Evolutionary conservation across 2,888 invertebrate species (phyloP).

Genomic region (Aporophyla nigra): DNA sequence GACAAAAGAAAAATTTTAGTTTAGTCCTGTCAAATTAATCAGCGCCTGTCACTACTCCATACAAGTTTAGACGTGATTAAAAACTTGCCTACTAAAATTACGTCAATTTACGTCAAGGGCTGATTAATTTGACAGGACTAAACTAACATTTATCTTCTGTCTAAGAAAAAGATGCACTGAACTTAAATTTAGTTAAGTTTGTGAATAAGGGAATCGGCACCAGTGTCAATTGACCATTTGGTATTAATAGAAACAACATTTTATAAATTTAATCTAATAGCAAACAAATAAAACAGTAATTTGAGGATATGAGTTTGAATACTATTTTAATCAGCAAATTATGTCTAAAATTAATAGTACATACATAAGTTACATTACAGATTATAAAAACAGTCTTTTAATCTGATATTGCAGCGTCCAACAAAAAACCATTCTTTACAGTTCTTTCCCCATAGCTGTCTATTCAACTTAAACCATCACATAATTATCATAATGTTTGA

Average conservation of each 20-base stretch:
- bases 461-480: slow-evolving; percentile 27
- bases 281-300: slow-evolving; percentile 41
- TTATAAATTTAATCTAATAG: background rate
- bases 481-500: slow-evolving; percentile 23
- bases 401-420: slow-evolving; percentile 41
- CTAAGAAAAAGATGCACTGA: no score
- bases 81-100: no score
- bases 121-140: no score
- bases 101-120: no score
- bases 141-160: no score
- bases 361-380: slow-evolving; percentile 44
- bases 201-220: no score
- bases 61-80: no score
- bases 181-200: no score
- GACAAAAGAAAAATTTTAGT: no score
- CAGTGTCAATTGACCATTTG: no score
- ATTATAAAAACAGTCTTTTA: slow-evolving; percentile 51
- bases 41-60: no score
- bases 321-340: slow-evolving; percentile 46
- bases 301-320: slow-evolving; percentile 23
- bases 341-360: slow-evolving; percentile 46
- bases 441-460: slow-evolving; percentile 18
- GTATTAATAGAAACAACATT: background rate
- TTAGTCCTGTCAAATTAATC: no score
- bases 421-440: slow-evolving; percentile 39